Percentiles rank a stretch among this genome's conserved stretches.
These are phyloP conservation scores for Steinernema feltiae DNA, from an alignment of 1,140 invertebrate genomes.

Conservation along the genomic window DNA sequence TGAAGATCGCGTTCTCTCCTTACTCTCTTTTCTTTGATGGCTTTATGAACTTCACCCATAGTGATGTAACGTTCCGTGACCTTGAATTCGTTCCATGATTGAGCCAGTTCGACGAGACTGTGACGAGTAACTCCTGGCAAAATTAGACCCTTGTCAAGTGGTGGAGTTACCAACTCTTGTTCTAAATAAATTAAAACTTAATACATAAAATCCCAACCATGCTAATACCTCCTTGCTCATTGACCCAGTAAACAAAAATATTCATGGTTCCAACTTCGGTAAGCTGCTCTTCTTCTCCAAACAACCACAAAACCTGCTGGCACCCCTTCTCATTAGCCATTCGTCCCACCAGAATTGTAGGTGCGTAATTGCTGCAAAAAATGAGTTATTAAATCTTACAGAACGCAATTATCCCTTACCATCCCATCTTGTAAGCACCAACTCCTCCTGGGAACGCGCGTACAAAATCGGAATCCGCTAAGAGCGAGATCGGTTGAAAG, in stretches of 20 bases:
- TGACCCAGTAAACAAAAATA: slow-evolving; percentile 80
- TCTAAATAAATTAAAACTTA: too few species aligned
- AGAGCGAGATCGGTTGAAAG: slow-evolving; percentile 71
- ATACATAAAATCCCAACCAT: slow-evolving; percentile 24
- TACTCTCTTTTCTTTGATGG: slow-evolving; percentile 76
- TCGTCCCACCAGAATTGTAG: slow-evolving; percentile 65
- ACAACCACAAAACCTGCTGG: slow-evolving; percentile 95
- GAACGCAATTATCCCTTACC: slow-evolving; percentile 57
- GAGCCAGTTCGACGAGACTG: slow-evolving; percentile 74
- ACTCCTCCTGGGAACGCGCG: slow-evolving; percentile 92
- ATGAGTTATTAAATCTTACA: not conserved
- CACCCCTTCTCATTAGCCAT: slow-evolving; percentile 73
- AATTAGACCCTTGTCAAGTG: slow-evolving; percentile 69
- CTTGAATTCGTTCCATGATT: slow-evolving; percentile 76
- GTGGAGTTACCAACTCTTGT: slow-evolving; percentile 84
- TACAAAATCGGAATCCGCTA: slow-evolving; percentile 74
- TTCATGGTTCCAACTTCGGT: slow-evolving; percentile 99
- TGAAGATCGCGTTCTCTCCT: slow-evolving; percentile 55
- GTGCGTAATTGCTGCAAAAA: slow-evolving; percentile 63
- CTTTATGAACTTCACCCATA: slow-evolving; percentile 74
- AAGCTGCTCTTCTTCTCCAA: slow-evolving; percentile 82
- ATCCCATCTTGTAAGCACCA: slow-evolving; percentile 87
- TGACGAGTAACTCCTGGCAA: slow-evolving; percentile 85
- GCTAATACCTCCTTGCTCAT: slow-evolving; percentile 78
- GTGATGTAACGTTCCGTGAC: slow-evolving; percentile 76